These are phyloP conservation scores for Dolichomitus sp. DNA, from an alignment of 2,888 invertebrate genomes.

Conservation along the genomic window DNA sequence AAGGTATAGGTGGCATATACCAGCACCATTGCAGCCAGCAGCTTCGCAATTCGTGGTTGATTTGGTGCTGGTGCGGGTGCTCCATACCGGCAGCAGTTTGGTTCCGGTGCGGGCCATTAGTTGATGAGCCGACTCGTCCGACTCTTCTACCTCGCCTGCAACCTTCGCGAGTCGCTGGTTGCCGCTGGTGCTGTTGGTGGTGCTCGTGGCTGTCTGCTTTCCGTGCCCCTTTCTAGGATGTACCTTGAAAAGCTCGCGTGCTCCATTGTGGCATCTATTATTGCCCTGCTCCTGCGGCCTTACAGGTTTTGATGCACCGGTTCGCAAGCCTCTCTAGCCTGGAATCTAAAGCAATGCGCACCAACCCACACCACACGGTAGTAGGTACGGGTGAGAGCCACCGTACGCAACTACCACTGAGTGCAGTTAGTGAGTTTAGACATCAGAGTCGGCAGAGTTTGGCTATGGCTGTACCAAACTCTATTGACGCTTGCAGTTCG, in stretches of 20 bases:
- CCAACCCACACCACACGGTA: slow-evolving; percentile 20
- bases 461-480: slow-evolving; percentile 4
- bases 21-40: slow-evolving; percentile 39
- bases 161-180: slow-evolving; percentile 58
- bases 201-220: slow-evolving; percentile 50
- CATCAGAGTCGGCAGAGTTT: slow-evolving; percentile 23
- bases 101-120: slow-evolving; percentile 86
- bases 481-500: slow-evolving; percentile 4
- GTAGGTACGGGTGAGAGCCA: slow-evolving; percentile 16
- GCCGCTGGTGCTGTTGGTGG: slow-evolving; percentile 42
- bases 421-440: slow-evolving; percentile 30
- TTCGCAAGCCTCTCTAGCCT: slow-evolving; percentile 46
- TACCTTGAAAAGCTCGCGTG: slow-evolving; percentile 72
- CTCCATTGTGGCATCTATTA: slow-evolving; percentile 84
- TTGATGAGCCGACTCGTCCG: slow-evolving; percentile 84
- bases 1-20: slow-evolving; percentile 36
- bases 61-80: slow-evolving; percentile 33
- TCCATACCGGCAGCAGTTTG: slow-evolving; percentile 73
- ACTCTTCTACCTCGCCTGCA: slow-evolving; percentile 74
- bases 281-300: slow-evolving; percentile 82
- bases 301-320: slow-evolving; percentile 80
- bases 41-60: slow-evolving; percentile 40
- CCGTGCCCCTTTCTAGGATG: slow-evolving; percentile 60
- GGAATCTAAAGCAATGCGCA: slow-evolving; percentile 54
- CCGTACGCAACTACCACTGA: slow-evolving; percentile 8